Percentiles rank a stretch among this genome's conserved stretches.
These are phyloP conservation scores for Serranus cabrilla DNA, from an alignment of 2,797 vertebrate genomes.

Conservation along the genomic window DNA sequence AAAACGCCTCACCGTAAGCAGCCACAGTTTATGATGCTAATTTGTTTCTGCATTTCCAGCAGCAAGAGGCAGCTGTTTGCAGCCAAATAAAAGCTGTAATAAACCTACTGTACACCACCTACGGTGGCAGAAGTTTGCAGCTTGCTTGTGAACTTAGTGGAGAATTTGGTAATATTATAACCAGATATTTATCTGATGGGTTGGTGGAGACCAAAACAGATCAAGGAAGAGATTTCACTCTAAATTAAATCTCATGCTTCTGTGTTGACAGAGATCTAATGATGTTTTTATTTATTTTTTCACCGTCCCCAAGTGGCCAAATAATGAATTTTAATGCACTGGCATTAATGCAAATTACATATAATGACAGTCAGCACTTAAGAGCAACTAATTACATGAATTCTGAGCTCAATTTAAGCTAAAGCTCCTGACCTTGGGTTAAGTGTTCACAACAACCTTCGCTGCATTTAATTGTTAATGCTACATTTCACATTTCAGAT, in stretches of 20 bases:
- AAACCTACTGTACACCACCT: neutral
- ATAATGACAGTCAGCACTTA: neutral
- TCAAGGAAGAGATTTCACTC: neutral
- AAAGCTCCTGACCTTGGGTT: constrained; percentile 12
- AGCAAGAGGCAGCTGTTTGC: constrained; percentile 9
- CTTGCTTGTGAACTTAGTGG: neutral
- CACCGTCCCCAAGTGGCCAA: too few species aligned
- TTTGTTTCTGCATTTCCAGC: constrained; percentile 9
- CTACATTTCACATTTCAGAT: constrained; percentile 1
- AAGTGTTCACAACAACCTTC: constrained; percentile 2
- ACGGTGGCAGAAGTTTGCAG: neutral
- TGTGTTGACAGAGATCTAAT: neutral
- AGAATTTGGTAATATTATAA: neutral
- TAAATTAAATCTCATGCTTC: neutral
- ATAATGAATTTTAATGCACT: neutral
- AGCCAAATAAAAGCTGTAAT: neutral
- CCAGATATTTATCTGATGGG: too few species aligned
- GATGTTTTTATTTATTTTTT: neutral
- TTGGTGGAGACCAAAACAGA: neutral
- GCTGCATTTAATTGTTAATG: neutral
- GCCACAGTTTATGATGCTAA: neutral
- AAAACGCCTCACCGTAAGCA: constrained; percentile 3
- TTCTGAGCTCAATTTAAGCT: neutral
- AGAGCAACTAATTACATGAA: neutral
- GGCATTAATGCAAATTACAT: neutral